Evolutionary conservation across 2,797 vertebrate species (phyloP), one percentile per base, ranked within the genome.

Genomic region (Manis pentadactyla): DNA sequence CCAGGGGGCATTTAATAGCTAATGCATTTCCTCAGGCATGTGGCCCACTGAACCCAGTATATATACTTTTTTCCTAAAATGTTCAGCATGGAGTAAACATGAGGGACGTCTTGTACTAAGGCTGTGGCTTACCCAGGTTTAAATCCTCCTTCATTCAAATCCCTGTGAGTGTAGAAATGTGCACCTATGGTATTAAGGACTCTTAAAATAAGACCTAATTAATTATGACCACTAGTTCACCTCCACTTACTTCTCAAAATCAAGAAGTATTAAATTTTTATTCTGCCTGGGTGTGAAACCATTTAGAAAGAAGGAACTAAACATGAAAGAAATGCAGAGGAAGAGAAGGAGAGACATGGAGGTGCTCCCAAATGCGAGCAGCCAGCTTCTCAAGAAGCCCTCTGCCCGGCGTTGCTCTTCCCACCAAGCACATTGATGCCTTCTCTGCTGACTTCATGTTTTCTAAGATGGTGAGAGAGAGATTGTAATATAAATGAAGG

Each of bases 391-490:
- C 34, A 4, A 11, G 46, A 2, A 4, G 15, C 31, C 75, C 34
- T 15, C 1, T 2, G 6, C 15, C 23, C 27, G 34, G 18, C 0
- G 6, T 5, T 14, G 7, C 27, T 34, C 63, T 13, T 10, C n/a
- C 63, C 7, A 0, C 19, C 27, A 0, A 7, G 6, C 4, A 3
- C 13, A 13, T 0, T 21, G 27, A 55, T 4, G 25, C 9, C 7
- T 0, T 23, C 55, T 77, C 23, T 6, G 1, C 29, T 4, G 9
- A 42, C 27, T 15, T 53, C 61, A n/a, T 10, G 14, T 23, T 7
- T 5, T 5, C 59, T 4, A 14, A 29, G 55, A 68, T 11, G 39
- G 11, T 2, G 23, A n/a, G n/a, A 19, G 29, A 25, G 7, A 82
- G 27, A 42, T 31, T 73, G 31, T n/a, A 15, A 18, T 2, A 27